Evolutionary conservation across 1,140 invertebrate genomes (phyloP).

Genomic region (Eriocheir sinensis): DNA sequence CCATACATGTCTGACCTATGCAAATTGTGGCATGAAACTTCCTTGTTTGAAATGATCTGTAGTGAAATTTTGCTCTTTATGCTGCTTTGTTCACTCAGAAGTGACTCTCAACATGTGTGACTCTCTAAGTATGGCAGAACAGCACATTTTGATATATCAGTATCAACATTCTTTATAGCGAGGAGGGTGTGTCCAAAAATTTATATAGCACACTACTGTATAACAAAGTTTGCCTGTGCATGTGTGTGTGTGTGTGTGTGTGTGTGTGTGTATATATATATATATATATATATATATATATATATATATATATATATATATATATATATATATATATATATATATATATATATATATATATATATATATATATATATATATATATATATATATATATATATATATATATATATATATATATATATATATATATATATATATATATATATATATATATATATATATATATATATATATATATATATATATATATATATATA

Average conservation of each 20-base stretch:
- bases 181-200: too few relatives aligned
- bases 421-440: slow-evolving; percentile 28
- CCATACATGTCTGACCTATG: too few relatives aligned
- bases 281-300: slow-evolving; percentile 23
- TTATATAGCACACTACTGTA: too few relatives aligned
- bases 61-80: too few relatives aligned
- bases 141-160: too few relatives aligned
- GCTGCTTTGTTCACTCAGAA: too few relatives aligned
- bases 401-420: slow-evolving; percentile 13
- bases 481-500: slow-evolving; percentile 13
- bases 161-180: too few relatives aligned
- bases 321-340: slow-evolving; percentile 37
- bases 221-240: too few relatives aligned
- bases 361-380: slow-evolving; percentile 2
- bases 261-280: not conserved
- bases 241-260: not conserved
- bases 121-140: too few relatives aligned
- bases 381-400: slow-evolving; percentile 26
- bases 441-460: slow-evolving; percentile 28
- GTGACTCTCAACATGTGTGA: too few relatives aligned
- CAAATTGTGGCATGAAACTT: too few relatives aligned
- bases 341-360: slow-evolving; percentile 2
- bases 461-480: slow-evolving; percentile 28
- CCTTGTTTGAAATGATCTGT: too few relatives aligned
- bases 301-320: not conserved